phyloP scores from a whole-genome alignment of 2,113 vertebrate species.

The Crotalus viridis region DNA sequence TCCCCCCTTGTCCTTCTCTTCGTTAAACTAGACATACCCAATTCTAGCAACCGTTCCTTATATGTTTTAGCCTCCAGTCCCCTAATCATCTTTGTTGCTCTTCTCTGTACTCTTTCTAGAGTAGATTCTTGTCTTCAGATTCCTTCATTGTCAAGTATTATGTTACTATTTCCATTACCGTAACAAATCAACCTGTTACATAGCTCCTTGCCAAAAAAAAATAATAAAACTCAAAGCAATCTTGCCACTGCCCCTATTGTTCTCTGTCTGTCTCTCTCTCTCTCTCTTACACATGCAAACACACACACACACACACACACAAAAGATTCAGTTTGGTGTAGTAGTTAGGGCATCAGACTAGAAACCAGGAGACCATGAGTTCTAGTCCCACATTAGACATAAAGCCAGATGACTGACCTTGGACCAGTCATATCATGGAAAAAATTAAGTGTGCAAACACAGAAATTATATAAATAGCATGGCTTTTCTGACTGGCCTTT shows the following conservation, averaged over 20 bases:
- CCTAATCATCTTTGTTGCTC: no score
- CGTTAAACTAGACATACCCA: no score
- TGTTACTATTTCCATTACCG: not conserved
- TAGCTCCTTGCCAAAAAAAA: not conserved
- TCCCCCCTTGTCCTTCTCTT: no score
- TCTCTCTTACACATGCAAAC: not conserved
- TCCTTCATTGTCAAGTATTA: not conserved
- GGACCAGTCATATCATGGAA: not conserved
- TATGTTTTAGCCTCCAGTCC: no score
- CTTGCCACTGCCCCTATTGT: not conserved
- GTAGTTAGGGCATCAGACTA: not conserved
- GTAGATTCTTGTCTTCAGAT: not conserved
- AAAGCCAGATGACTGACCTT: not conserved
- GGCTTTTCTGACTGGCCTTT: not conserved
- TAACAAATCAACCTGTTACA: not conserved
- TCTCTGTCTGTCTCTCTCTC: not conserved
- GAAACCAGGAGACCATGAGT: not conserved
- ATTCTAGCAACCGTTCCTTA: no score
- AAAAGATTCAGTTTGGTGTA: not conserved
- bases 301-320: not conserved
- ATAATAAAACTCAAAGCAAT: not conserved
- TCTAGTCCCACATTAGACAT: not conserved
- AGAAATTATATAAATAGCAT: not conserved
- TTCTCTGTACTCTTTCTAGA: no score
- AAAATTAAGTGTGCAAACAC: not conserved